These are phyloP conservation scores for Antennarius maculatus DNA, from an alignment of 2,797 vertebrate species.

Conservation along the genomic window DNA sequence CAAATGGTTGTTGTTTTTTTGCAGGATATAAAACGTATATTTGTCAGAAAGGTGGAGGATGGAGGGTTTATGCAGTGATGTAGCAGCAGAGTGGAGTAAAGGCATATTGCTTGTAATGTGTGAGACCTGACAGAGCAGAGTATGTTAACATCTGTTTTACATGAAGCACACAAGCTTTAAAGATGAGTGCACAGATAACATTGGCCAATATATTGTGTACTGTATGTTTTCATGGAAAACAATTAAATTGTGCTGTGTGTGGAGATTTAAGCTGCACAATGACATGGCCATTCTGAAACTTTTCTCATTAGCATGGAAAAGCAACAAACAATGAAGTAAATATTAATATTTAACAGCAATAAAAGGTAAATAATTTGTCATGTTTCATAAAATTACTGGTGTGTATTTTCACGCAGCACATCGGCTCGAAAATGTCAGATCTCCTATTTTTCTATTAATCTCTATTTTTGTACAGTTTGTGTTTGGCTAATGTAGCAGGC, in stretches of 20 bases:
- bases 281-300: conserved; percentile 7
- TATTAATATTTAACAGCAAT: conserved; percentile 28
- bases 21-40: conserved; percentile 19
- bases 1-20: conserved; percentile 4
- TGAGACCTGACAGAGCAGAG: background rate
- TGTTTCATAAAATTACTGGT: conserved; percentile 23
- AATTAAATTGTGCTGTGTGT: conserved; percentile 5
- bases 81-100: conserved; percentile 18
- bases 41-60: conserved; percentile 38
- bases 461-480: conserved; percentile 80
- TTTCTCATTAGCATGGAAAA: conserved; percentile 6
- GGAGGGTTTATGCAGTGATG: conserved; percentile 23
- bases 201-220: conserved; percentile 10
- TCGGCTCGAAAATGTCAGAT: conserved; percentile 60
- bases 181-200: conserved; percentile 9
- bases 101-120: conserved; percentile 8
- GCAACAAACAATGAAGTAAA: conserved; percentile 16
- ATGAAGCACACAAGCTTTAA: background rate
- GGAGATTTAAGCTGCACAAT: conserved; percentile 7
- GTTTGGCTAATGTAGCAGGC: conserved; percentile 55
- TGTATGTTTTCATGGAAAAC: background rate
- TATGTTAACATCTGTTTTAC: background rate
- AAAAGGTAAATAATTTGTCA: conserved; percentile 23
- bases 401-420: conserved; percentile 30
- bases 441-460: conserved; percentile 81